Evolutionary conservation across 2,888 invertebrate genomes (phyloP), one percentile per base, ranked within the genome.

Genomic region (Oxycera nigricornis): DNA sequence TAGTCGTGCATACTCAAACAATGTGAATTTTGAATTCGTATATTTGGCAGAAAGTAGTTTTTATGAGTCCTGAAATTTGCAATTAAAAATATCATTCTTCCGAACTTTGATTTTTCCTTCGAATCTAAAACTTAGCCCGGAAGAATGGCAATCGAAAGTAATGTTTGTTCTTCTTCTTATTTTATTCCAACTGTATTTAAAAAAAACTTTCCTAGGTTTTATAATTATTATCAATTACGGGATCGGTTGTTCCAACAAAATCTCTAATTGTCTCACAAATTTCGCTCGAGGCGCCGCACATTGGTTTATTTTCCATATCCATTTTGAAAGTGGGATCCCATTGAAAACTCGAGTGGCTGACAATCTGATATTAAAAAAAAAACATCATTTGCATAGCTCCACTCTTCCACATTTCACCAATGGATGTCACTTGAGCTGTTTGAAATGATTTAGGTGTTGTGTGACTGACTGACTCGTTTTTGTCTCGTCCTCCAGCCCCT

Each of bases 381-480:
- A 61, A 61, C 17, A 61, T 31, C 14, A 9, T 65, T 68, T 68
- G 50, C 52, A 68, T 68, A 50, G 7, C 39, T 68, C 30, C 68
- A 68, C 17, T 68, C 28, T 31, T 24, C 68, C 30, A 68, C 39
- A 39, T 30, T 22, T 65, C 65, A 20, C 41, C 41, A 65, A 39
- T 20, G 65, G 22, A 41, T 39, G 65, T 35, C 24, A 65, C 65
- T n/a, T 26, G 20, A 55, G 22, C 55, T 46, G 31, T 55, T 55
- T 55, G 31, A 70, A 70, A 70, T 31, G 46, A 50, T 67, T 67
- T 46, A 46, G 41, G n/a, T 24, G 30, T 59, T 59, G n/a, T 28
- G 17, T 28, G 65, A 41, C 65, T 28, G 65, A 41, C 65, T 65
- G 65, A 24, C 39, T 65, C 41, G 52, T 31, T 70, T 70, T 70